A percentile compares a stretch with the other conserved stretches of the same genome.
These are phyloP conservation scores for Turritopsis dohrnii DNA, from an alignment of 30 jellyfish, hydroid and myxozoan genomes.

Conservation along the genomic window DNA sequence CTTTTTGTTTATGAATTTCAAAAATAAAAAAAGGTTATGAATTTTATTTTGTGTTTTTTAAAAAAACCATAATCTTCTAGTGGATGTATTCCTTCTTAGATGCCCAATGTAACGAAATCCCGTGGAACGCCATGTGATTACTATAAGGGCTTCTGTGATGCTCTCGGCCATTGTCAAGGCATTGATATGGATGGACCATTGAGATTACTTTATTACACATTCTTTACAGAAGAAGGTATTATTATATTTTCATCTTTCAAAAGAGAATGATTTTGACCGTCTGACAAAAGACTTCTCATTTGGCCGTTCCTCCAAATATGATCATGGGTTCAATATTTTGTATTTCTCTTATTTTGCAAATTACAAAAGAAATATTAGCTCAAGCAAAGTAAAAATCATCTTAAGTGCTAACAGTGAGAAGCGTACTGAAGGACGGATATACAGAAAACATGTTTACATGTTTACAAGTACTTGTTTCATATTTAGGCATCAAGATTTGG, in stretches of 20 bases:
- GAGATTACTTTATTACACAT: slow-evolving; percentile 53
- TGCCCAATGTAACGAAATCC: slow-evolving; percentile 48
- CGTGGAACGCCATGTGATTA: slow-evolving; percentile 90
- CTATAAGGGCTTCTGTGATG: slow-evolving; percentile 85
- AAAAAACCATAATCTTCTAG: neutral
- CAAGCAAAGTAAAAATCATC: too few species aligned
- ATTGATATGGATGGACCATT: slow-evolving; percentile 97
- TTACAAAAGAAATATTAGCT: too few species aligned
- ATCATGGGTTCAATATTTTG: too few species aligned
- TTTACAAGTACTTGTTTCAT: neutral
- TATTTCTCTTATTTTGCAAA: too few species aligned
- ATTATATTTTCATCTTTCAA: neutral
- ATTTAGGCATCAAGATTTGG: slow-evolving; percentile 84
- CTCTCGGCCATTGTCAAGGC: slow-evolving; percentile 80
- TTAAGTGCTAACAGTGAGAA: too few species aligned
- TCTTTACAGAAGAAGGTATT: slow-evolving; percentile 79
- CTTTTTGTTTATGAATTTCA: neutral
- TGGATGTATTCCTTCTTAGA: slow-evolving; percentile 19
- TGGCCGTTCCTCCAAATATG: too few species aligned
- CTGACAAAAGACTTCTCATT: too few species aligned
- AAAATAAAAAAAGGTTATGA: too few species aligned
- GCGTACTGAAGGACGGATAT: too few species aligned
- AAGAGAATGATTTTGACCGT: too few species aligned
- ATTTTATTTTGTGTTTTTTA: neutral
- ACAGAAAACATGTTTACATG: too few species aligned